Conservation (phyloP, 1,140 invertebrate genomes). For the Pseudobourletiella spinata region DNA sequence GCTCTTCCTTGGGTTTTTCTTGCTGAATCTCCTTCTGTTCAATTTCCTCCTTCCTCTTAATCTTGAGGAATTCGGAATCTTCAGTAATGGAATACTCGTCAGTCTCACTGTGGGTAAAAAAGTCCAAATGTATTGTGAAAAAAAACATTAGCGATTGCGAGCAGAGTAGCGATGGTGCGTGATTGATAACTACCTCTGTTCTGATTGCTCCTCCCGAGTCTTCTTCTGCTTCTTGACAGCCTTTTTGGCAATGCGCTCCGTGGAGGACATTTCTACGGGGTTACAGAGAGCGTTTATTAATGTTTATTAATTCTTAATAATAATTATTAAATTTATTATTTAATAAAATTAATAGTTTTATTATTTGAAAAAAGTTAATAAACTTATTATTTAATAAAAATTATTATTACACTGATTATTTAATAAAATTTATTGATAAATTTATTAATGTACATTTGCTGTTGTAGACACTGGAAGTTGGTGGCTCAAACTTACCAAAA, state of each 20-base stretch:
- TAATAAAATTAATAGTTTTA: too few species aligned
- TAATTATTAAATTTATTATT: too few species aligned
- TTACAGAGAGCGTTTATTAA: too few species aligned
- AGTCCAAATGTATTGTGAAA: not conserved
- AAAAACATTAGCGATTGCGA: not conserved
- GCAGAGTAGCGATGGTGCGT: too few species aligned
- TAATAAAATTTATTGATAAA: too few species aligned
- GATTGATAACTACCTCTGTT: too few species aligned
- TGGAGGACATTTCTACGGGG: not conserved
- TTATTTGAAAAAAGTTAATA: too few species aligned
- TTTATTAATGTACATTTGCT: too few species aligned
- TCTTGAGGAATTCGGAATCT: not conserved
- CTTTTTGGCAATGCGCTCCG: not conserved
- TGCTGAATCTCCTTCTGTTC: not conserved
- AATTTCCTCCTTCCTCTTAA: not conserved
- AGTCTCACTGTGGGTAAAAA: not conserved
- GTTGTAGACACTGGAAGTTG: too few species aligned
- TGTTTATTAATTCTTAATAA: too few species aligned
- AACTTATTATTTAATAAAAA: too few species aligned
- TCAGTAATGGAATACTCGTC: not conserved
- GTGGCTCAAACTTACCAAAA: slow-evolving; percentile 43
- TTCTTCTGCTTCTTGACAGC: not conserved
- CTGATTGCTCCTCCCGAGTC: not conserved
- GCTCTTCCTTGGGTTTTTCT: not conserved
- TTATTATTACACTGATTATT: too few species aligned